Conservation (phyloP, 2,113 vertebrate species). For the Poeciliopsis occidentalis region DNA sequence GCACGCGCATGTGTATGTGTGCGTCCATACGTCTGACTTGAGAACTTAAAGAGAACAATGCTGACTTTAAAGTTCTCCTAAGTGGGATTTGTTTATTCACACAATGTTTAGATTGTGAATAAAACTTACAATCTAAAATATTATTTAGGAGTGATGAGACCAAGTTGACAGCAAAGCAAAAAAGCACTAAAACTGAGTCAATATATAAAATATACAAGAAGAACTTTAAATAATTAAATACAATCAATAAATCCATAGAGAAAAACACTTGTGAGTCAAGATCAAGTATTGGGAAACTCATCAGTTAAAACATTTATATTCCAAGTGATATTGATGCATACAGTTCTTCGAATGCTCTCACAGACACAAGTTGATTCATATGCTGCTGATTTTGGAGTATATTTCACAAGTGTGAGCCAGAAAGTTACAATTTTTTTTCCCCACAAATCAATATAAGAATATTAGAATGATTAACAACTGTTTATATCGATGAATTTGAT, state of each 20-base stretch:
- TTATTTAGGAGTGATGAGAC: neutral
- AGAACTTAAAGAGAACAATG: conserved; percentile 37
- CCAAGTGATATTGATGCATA: too few relatives aligned
- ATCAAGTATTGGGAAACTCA: neutral
- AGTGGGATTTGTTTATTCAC: neutral
- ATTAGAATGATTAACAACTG: too few relatives aligned
- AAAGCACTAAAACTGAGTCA: neutral
- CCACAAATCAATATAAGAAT: too few relatives aligned
- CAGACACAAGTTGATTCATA: too few relatives aligned
- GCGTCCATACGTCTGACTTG: conserved; percentile 13
- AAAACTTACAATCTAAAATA: neutral
- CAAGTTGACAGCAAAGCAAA: neutral
- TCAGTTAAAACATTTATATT: neutral
- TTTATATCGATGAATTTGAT: too few relatives aligned
- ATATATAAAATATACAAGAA: neutral
- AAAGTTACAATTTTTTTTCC: too few relatives aligned
- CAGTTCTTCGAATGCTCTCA: too few relatives aligned
- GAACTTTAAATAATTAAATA: neutral
- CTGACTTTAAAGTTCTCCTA: conserved; percentile 14
- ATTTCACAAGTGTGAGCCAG: too few relatives aligned
- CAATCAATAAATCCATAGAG: too few relatives aligned
- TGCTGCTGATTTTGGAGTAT: too few relatives aligned
- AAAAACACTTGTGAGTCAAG: too few relatives aligned
- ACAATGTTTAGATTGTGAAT: neutral
- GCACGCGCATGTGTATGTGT: conserved; percentile 9